A percentile compares a stretch with the other conserved stretches of the same genome.
Evolutionary conservation across 2,113 vertebrate genomes (phyloP).

Genomic region (Takifugu flavidus): DNA sequence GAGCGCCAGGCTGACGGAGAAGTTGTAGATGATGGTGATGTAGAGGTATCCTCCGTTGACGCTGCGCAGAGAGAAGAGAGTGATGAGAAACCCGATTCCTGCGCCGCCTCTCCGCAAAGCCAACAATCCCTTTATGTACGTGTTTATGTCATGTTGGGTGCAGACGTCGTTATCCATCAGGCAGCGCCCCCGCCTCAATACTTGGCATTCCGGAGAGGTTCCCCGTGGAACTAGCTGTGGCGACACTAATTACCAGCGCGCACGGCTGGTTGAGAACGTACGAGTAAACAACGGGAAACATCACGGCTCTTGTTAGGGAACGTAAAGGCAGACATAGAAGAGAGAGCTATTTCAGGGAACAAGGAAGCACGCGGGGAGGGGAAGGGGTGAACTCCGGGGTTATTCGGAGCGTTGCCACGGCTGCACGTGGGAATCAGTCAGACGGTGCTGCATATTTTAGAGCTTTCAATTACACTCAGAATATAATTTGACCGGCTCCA

Average conservation of each 20-base stretch:
- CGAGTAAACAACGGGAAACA: slow-evolving; percentile 56
- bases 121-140: slow-evolving; percentile 11
- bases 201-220: slow-evolving; percentile 36
- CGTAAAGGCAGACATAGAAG: slow-evolving; percentile 21
- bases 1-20: slow-evolving; percentile 91
- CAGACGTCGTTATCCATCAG: slow-evolving; percentile 27
- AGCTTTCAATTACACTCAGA: slow-evolving; percentile 38
- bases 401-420: slow-evolving; percentile 28
- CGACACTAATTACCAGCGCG: slow-evolving; percentile 47
- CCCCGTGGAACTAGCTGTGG: slow-evolving; percentile 54
- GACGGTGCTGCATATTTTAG: slow-evolving; percentile 20
- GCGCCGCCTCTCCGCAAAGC: slow-evolving; percentile 2
- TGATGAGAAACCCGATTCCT: background rate
- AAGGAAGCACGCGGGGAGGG: slow-evolving; percentile 12
- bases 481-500: slow-evolving; percentile 28
- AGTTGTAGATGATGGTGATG: slow-evolving; percentile 92
- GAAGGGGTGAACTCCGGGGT: slow-evolving; percentile 21
- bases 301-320: slow-evolving; percentile 9
- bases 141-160: background rate
- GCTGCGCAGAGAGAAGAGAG: slow-evolving; percentile 60
- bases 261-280: slow-evolving; percentile 41
- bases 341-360: slow-evolving; percentile 14
- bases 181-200: slow-evolving; percentile 11
- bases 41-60: slow-evolving; percentile 91
- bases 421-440: slow-evolving; percentile 36